phyloP scores from a whole-genome alignment of 2,888 invertebrate species.

The Ditylenchus weischeri region DNA sequence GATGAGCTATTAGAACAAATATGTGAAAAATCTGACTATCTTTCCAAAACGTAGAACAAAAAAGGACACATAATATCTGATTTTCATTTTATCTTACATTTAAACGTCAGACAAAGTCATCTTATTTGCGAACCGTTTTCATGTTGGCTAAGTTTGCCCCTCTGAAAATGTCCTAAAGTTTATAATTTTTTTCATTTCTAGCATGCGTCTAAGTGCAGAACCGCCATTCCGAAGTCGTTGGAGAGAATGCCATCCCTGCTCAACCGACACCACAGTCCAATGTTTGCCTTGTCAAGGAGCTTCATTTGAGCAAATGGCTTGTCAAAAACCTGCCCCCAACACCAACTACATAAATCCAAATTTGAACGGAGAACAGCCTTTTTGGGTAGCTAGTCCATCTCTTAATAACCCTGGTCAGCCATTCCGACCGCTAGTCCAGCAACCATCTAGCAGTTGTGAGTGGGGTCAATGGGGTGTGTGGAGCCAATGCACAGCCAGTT shows the following conservation, averaged over 20 bases:
- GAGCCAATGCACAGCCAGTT: neutral
- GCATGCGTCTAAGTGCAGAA: neutral
- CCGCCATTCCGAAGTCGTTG: conserved; percentile 8
- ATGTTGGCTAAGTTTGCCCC: too few relatives aligned
- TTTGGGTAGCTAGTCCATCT: neutral
- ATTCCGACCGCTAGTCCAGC: neutral
- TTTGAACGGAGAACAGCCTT: neutral
- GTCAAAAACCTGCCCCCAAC: neutral
- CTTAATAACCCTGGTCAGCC: neutral
- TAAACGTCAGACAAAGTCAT: too few relatives aligned
- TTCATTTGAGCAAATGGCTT: conserved; percentile 5
- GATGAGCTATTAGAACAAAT: too few relatives aligned
- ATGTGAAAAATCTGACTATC: too few relatives aligned
- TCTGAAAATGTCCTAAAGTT: too few relatives aligned
- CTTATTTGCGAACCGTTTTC: too few relatives aligned
- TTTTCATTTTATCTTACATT: too few relatives aligned
- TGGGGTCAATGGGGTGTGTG: conserved; percentile 7
- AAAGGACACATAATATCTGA: too few relatives aligned
- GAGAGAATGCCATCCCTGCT: conserved; percentile 4
- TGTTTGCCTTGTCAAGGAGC: conserved; percentile 10
- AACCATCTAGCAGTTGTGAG: neutral
- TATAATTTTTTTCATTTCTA: neutral
- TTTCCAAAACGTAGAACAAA: too few relatives aligned
- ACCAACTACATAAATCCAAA: neutral
- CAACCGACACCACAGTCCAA: neutral